Evolutionary conservation across 2,888 invertebrate genomes (phyloP).

Genomic region (Drosophila bunnanda): DNA sequence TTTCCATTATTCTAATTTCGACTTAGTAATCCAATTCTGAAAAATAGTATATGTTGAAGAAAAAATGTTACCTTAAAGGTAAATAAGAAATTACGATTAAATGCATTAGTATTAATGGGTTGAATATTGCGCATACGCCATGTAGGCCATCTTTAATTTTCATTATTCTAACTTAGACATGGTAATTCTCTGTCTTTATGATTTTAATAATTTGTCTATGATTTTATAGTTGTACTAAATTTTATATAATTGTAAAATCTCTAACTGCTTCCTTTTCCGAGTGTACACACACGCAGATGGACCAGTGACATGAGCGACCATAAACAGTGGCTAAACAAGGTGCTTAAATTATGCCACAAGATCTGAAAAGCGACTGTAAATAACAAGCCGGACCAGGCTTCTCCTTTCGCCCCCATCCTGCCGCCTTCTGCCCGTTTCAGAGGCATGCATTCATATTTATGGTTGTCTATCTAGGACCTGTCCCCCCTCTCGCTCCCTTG

Average conservation of each 20-base stretch:
- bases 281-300: slow-evolving; percentile 35
- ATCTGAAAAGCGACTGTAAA: slow-evolving; percentile 78
- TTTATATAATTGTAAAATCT: neutral
- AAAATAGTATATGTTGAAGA: no score
- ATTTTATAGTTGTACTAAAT: no score
- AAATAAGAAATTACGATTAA: no score
- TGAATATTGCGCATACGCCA: neutral
- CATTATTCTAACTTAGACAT: no score
- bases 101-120: no score
- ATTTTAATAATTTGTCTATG: no score
- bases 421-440: neutral
- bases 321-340: slow-evolving; percentile 82
- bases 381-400: slow-evolving; percentile 62
- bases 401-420: slow-evolving; percentile 25
- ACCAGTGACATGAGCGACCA: slow-evolving; percentile 78
- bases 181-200: neutral
- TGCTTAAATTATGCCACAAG: slow-evolving; percentile 80
- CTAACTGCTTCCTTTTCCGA: neutral
- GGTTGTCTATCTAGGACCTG: slow-evolving; percentile 50
- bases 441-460: slow-evolving; percentile 73
- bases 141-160: neutral
- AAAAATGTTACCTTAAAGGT: no score
- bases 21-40: no score
- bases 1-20: neutral
- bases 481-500: neutral